Evolutionary conservation across 2,888 invertebrate species (phyloP).

Genomic region (Ctena decussata): DNA sequence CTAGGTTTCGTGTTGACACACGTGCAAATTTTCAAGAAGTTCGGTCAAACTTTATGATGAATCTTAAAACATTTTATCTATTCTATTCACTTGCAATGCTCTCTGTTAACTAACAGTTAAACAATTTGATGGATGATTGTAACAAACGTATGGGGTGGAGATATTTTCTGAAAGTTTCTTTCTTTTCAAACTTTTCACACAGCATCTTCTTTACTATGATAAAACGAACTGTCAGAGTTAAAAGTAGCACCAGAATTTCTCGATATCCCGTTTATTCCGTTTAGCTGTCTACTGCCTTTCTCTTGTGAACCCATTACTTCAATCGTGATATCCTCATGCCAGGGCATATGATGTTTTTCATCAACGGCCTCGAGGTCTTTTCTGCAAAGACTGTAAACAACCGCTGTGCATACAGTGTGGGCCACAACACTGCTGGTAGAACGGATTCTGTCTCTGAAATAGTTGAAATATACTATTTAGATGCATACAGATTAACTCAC

Average conservation of each 20-base stretch:
- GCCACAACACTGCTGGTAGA: constrained; percentile 79
- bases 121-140: too few species aligned
- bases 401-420: constrained; percentile 77
- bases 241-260: not conserved
- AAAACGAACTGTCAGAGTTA: not conserved
- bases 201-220: constrained; percentile 11
- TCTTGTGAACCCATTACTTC: not conserved
- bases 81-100: too few species aligned
- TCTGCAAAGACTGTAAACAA: constrained; percentile 75
- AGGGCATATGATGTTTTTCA: constrained; percentile 23
- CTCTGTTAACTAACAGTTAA: too few species aligned
- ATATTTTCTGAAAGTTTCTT: too few species aligned
- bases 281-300: not conserved
- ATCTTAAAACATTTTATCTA: too few species aligned
- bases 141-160: too few species aligned
- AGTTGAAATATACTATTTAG: too few species aligned
- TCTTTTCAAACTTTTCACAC: not conserved
- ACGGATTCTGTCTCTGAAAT: constrained; percentile 80
- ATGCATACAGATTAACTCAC: too few species aligned
- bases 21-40: too few species aligned
- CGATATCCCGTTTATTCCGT: not conserved
- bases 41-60: too few species aligned
- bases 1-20: too few species aligned
- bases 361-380: constrained; percentile 45
- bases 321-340: not conserved